Evolutionary conservation across 2,888 invertebrate species (phyloP).

Genomic region (Vesta saturnalis): DNA sequence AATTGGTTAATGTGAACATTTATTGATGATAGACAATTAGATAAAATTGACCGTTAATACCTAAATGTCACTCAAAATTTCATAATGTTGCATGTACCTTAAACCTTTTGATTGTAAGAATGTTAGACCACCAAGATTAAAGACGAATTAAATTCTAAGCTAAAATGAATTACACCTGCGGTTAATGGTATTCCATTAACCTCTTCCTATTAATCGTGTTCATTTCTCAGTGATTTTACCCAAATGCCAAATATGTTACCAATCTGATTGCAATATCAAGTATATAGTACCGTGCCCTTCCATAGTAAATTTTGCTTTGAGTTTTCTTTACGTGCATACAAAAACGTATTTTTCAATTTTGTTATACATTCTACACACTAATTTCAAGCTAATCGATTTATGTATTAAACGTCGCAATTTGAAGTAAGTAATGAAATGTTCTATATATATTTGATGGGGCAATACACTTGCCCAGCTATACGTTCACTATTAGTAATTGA

Average conservation of each 20-base stretch:
- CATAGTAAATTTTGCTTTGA: too few relatives aligned
- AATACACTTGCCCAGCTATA: conserved; percentile 28
- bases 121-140: too few relatives aligned
- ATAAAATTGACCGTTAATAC: conserved; percentile 7
- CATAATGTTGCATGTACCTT: too few relatives aligned
- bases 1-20: conserved; percentile 20
- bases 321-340: too few relatives aligned
- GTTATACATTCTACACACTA: neutral
- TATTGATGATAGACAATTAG: conserved; percentile 19
- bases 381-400: neutral
- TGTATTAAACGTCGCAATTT: conserved; percentile 39
- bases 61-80: neutral
- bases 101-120: neutral
- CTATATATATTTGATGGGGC: conserved; percentile 35
- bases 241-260: neutral
- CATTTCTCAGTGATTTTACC: too few relatives aligned
- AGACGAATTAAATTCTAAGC: too few relatives aligned
- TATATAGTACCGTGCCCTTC: too few relatives aligned
- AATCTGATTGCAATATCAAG: neutral
- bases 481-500: conserved; percentile 53
- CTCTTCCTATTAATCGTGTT: too few relatives aligned
- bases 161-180: too few relatives aligned
- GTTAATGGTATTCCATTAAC: too few relatives aligned
- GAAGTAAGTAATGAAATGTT: conserved; percentile 53
- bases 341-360: neutral